Conservation (phyloP, 2,113 vertebrate species). For the Ia io region DNA sequence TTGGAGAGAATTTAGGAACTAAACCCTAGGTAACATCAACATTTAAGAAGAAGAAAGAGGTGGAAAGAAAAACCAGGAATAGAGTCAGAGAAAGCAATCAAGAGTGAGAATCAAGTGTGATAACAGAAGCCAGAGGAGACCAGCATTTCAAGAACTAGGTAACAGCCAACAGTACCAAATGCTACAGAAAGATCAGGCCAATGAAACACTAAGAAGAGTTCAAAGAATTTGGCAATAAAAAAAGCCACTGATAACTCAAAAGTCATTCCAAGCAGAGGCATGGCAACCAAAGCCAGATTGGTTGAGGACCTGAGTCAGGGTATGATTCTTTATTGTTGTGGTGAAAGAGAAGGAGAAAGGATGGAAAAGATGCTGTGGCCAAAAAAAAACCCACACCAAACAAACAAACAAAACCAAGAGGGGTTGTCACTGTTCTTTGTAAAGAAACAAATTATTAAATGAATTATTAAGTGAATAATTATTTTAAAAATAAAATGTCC, state of each 20-base stretch:
- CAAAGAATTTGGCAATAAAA: background rate
- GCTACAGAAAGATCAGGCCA: background rate
- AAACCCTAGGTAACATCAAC: background rate
- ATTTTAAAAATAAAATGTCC: constrained; percentile 36
- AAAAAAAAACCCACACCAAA: background rate
- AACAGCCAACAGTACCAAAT: background rate
- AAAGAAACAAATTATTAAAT: background rate
- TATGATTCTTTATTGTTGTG: background rate
- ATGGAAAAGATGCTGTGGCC: background rate
- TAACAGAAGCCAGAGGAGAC: background rate
- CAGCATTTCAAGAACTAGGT: background rate
- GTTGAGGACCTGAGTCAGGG: background rate
- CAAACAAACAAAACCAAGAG: background rate
- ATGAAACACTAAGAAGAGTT: background rate
- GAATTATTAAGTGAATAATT: constrained; percentile 20
- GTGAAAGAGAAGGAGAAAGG: background rate
- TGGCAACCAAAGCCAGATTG: background rate
- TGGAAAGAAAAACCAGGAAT: background rate
- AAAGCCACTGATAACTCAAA: background rate
- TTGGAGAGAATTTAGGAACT: background rate
- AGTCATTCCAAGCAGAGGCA: background rate
- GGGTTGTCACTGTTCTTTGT: background rate
- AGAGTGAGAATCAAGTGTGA: background rate
- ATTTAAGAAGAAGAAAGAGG: background rate
- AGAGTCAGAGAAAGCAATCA: background rate